Evolutionary conservation across 2,113 vertebrate genomes (phyloP).

Genomic region (Sinocyclocheilus maitianheensis): DNA sequence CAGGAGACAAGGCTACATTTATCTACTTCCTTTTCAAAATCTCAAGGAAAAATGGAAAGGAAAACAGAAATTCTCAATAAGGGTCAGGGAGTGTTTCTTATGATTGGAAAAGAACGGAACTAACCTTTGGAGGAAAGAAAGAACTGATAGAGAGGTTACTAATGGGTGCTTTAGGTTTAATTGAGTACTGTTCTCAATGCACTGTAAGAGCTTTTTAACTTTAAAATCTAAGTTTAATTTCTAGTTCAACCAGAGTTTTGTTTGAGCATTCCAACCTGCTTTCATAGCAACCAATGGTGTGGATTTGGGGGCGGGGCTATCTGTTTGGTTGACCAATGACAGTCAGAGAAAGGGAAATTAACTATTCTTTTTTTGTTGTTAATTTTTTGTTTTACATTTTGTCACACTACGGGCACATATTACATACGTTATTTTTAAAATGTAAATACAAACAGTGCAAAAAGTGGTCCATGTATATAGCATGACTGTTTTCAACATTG

Average conservation of each 20-base stretch:
- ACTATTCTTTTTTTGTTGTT: neutral
- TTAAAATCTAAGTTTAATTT: neutral
- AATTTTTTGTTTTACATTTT: neutral
- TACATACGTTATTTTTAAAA: neutral
- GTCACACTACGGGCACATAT: neutral
- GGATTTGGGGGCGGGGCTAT: neutral
- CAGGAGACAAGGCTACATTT: slow-evolving; percentile 58
- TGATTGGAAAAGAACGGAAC: slow-evolving; percentile 49
- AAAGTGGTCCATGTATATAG: neutral
- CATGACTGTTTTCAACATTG: neutral
- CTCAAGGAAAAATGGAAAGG: slow-evolving; percentile 46
- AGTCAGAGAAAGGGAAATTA: neutral
- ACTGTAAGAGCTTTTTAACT: neutral
- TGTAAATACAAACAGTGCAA: neutral
- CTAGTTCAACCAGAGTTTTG: neutral
- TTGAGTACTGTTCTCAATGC: slow-evolving; percentile 2
- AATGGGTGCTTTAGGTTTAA: slow-evolving; percentile 12
- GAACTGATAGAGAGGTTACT: slow-evolving; percentile 49
- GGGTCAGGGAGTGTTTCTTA: slow-evolving; percentile 57
- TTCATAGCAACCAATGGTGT: neutral
- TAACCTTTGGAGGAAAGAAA: slow-evolving; percentile 29
- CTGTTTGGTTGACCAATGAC: neutral
- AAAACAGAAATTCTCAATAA: slow-evolving; percentile 56
- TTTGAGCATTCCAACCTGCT: neutral
- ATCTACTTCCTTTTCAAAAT: slow-evolving; percentile 58